These are phyloP conservation scores for Sebastolobus alascanus DNA, from an alignment of 2,797 vertebrate genomes.

Conservation along the genomic window DNA sequence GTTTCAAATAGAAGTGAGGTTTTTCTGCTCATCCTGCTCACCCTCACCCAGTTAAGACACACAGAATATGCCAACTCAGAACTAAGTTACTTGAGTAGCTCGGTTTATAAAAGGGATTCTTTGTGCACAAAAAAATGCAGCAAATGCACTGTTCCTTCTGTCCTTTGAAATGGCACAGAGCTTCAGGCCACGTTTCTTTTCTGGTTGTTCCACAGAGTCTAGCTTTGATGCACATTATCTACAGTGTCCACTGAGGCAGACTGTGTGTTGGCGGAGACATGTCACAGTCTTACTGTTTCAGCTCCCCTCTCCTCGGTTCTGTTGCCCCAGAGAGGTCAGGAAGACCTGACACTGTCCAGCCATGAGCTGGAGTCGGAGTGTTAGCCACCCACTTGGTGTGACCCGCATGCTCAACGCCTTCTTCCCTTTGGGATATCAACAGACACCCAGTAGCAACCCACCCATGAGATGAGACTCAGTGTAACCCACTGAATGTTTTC, in stretches of 20 bases:
- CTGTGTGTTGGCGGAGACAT: constrained; percentile 53
- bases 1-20: not conserved
- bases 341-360: constrained; percentile 55
- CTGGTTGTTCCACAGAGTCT: constrained; percentile 39
- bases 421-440: constrained; percentile 12
- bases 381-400: constrained; percentile 60
- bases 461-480: constrained; percentile 1
- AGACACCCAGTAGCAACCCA: constrained; percentile 17
- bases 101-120: constrained; percentile 28
- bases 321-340: constrained; percentile 47
- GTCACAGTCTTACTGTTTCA: constrained; percentile 57
- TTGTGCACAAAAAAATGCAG: constrained; percentile 30
- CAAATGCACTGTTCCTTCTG: constrained; percentile 14
- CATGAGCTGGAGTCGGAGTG: constrained; percentile 56
- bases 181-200: constrained; percentile 42
- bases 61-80: not conserved
- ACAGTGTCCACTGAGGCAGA: constrained; percentile 61
- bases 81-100: constrained; percentile 20
- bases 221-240: constrained; percentile 67
- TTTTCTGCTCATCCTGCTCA: constrained; percentile 12
- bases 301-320: constrained; percentile 35
- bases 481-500: constrained; percentile 35
- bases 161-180: constrained; percentile 44
- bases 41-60: constrained; percentile 23
- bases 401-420: constrained; percentile 22